These are phyloP conservation scores for Polia nebulosa DNA, from an alignment of 2,888 invertebrate genomes.

Conservation along the genomic window DNA sequence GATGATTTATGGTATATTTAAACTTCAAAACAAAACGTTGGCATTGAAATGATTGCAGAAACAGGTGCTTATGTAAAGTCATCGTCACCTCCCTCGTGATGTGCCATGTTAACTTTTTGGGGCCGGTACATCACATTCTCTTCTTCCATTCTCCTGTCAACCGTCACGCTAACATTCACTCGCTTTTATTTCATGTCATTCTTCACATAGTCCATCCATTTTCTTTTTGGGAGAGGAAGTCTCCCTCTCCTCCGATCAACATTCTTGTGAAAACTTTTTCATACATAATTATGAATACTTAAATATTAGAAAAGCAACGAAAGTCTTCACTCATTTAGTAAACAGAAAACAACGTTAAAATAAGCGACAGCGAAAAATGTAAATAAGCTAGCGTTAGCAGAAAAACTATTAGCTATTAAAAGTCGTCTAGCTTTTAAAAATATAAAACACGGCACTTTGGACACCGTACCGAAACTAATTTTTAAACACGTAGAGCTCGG, in stretches of 20 bases:
- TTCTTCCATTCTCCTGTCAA: neutral
- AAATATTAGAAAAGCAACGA: neutral
- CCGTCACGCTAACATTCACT: neutral
- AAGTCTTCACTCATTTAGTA: neutral
- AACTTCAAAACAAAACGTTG: no score
- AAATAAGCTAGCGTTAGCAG: slow-evolving; percentile 26
- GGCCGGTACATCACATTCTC: neutral
- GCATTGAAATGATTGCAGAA: neutral
- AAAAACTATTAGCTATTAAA: slow-evolving; percentile 54
- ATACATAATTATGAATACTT: neutral
- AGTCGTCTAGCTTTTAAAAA: slow-evolving; percentile 58
- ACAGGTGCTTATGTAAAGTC: neutral
- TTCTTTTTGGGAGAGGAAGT: no score
- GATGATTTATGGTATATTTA: neutral
- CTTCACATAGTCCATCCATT: neutral
- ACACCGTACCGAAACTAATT: slow-evolving; percentile 77
- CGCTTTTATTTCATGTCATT: neutral
- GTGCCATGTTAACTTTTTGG: neutral
- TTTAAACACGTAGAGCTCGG: slow-evolving; percentile 63
- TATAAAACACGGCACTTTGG: slow-evolving; percentile 69
- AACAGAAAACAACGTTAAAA: slow-evolving; percentile 25
- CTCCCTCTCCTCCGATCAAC: neutral
- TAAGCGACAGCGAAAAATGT: slow-evolving; percentile 16
- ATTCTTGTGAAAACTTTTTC: neutral
- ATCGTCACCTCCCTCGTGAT: neutral